Conservation (phyloP, 2,888 invertebrate genomes). For the Abrostola tripartita region DNA sequence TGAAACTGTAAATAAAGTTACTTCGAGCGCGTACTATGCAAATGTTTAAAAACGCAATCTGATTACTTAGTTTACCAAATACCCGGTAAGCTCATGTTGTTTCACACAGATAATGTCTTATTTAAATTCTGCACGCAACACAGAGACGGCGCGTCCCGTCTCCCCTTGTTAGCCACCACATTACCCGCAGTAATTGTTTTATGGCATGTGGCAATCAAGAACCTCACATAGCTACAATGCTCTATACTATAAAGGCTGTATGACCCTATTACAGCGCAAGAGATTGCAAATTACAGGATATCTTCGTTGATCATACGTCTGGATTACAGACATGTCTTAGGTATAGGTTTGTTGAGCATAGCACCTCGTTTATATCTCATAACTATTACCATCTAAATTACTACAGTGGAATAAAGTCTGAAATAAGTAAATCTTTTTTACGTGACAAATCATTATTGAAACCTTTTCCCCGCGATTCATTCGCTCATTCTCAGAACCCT, state of each 20-base stretch:
- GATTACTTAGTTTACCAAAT: slow-evolving; percentile 21
- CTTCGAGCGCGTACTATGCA: not conserved
- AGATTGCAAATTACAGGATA: slow-evolving; percentile 30
- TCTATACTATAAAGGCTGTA: not conserved
- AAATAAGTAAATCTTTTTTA: slow-evolving; percentile 15
- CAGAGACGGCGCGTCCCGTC: slow-evolving; percentile 10
- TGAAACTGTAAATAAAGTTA: not conserved
- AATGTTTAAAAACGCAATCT: slow-evolving; percentile 24
- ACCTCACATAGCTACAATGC: slow-evolving; percentile 5
- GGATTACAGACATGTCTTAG: not conserved
- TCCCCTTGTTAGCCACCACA: slow-evolving; percentile 36
- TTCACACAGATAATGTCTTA: slow-evolving; percentile 34
- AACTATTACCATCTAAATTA: no score
- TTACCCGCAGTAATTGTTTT: slow-evolving; percentile 50
- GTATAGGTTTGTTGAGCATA: no score
- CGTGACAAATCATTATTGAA: slow-evolving; percentile 32
- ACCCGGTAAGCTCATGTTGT: slow-evolving; percentile 18
- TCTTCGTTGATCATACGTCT: not conserved
- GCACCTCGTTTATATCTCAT: no score
- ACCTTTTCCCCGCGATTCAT: slow-evolving; percentile 39
- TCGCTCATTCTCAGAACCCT: slow-evolving; percentile 27
- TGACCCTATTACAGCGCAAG: slow-evolving; percentile 15
- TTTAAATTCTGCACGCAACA: slow-evolving; percentile 44
- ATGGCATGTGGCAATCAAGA: slow-evolving; percentile 51
- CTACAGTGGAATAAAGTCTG: slow-evolving; percentile 3